A percentile compares a stretch with the other conserved stretches of the same genome.
These are phyloP conservation scores for Sturnus vulgaris DNA, from an alignment of 2,113 vertebrate genomes.

Conservation along the genomic window DNA sequence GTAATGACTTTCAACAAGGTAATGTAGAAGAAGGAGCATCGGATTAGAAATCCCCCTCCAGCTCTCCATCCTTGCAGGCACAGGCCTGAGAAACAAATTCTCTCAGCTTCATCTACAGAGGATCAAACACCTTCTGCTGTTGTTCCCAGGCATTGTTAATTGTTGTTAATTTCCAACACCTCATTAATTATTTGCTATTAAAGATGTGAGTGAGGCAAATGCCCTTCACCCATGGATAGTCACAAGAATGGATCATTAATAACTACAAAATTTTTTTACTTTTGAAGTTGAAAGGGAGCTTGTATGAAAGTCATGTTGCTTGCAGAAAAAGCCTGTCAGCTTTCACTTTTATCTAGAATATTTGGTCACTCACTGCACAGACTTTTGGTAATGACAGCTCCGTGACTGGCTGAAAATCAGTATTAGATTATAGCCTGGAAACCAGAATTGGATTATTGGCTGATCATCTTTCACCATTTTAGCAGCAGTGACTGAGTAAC, in stretches of 20 bases:
- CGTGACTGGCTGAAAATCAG: not conserved
- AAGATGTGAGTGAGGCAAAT: constrained; percentile 66
- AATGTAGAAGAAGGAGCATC: not conserved
- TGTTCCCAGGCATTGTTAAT: constrained; percentile 70
- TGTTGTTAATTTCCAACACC: constrained; percentile 76
- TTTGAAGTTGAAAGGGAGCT: constrained; percentile 42
- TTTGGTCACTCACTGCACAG: not conserved
- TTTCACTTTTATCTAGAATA: not conserved
- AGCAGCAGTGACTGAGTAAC: not conserved
- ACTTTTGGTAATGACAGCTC: not conserved
- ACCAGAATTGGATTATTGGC: not conserved
- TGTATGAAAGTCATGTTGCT: not conserved
- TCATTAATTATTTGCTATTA: constrained; percentile 76
- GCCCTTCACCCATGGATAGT: constrained; percentile 67
- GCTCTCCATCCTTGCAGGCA: not conserved
- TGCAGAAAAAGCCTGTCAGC: not conserved
- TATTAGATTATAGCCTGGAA: not conserved
- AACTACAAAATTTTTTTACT: constrained; percentile 58
- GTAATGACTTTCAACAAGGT: not conserved
- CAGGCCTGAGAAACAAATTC: constrained; percentile 10
- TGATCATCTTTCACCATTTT: not conserved
- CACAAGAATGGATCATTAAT: constrained; percentile 64
- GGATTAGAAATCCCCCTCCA: not conserved
- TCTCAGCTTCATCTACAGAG: constrained; percentile 1
- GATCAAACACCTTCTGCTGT: constrained; percentile 64